Evolutionary conservation across 2,888 invertebrate species (phyloP).

Genomic region (Embidobia sp.): DNA sequence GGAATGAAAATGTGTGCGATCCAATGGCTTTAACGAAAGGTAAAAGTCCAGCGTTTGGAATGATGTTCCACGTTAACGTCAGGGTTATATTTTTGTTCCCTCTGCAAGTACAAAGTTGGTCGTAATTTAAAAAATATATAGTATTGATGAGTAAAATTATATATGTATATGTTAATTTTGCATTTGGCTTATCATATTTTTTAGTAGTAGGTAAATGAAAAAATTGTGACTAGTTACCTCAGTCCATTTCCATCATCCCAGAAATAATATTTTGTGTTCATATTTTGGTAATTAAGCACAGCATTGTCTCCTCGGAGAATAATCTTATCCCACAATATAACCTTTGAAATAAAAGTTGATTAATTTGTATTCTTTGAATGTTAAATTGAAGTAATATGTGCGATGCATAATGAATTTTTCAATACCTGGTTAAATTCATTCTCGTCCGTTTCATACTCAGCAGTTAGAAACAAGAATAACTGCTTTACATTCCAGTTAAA

Average conservation of each 20-base stretch:
- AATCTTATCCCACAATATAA: conserved; percentile 99
- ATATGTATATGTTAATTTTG: no score
- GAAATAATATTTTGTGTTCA: conserved; percentile 99
- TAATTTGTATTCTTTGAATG: conserved; percentile 1
- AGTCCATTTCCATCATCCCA: conserved; percentile 99
- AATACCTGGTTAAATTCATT: conserved; percentile 92
- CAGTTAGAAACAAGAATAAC: conserved; percentile 97
- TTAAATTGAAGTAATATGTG: no score
- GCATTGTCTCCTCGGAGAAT: conserved; percentile 96
- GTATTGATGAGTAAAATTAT: no score
- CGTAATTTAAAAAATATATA: conserved; percentile 14
- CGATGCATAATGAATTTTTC: conserved; percentile 5
- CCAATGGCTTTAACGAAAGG: conserved; percentile 93
- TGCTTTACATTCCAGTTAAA: conserved; percentile 99
- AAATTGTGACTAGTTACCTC: conserved; percentile 83
- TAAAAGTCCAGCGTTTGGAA: conserved; percentile 98
- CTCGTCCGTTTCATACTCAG: conserved; percentile 94
- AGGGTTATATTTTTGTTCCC: conserved; percentile 97
- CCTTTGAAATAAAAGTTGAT: conserved; percentile 81
- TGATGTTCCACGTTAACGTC: conserved; percentile 98
- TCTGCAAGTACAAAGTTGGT: conserved; percentile 82
- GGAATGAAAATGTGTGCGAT: conserved; percentile 94
- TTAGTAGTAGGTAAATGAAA: not conserved
- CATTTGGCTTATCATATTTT: no score
- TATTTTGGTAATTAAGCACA: conserved; percentile 94